Conservation (phyloP, 1,140 invertebrate genomes). For the Ostrea denselamellosa region DNA sequence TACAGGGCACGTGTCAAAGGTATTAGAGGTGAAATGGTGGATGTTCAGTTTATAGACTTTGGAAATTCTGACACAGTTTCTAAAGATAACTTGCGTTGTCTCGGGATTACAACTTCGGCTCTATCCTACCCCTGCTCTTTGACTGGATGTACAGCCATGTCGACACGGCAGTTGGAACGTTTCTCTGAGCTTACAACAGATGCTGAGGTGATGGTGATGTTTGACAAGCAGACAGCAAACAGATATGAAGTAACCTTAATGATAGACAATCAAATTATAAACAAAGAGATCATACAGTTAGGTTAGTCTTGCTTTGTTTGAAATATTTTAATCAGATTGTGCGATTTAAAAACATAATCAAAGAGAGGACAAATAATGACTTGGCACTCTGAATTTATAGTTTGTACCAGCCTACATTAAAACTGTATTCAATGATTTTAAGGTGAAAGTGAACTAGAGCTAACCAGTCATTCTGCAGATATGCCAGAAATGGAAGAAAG, state of each 20-base stretch:
- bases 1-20: slow-evolving; percentile 84
- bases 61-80: slow-evolving; percentile 84
- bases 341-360: too few species aligned
- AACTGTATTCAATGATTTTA: background rate
- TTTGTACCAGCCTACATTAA: background rate
- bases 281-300: slow-evolving; percentile 27
- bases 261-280: background rate
- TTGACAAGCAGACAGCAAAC: slow-evolving; percentile 1
- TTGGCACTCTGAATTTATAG: too few species aligned
- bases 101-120: slow-evolving; percentile 33
- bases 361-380: too few species aligned
- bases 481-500: background rate
- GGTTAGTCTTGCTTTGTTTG: background rate
- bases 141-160: slow-evolving; percentile 27
- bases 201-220: slow-evolving; percentile 24
- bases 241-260: background rate
- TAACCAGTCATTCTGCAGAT: background rate
- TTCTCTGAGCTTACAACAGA: slow-evolving; percentile 34
- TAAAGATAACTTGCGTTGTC: slow-evolving; percentile 47
- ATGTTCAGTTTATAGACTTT: slow-evolving; percentile 87
- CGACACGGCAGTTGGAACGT: slow-evolving; percentile 7
- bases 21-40: slow-evolving; percentile 49
- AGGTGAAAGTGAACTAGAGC: background rate
- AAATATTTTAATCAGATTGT: too few species aligned
- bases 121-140: slow-evolving; percentile 54